Evolutionary conservation across 2,888 invertebrate species (phyloP).

Genomic region (Plagodis pulveraria): DNA sequence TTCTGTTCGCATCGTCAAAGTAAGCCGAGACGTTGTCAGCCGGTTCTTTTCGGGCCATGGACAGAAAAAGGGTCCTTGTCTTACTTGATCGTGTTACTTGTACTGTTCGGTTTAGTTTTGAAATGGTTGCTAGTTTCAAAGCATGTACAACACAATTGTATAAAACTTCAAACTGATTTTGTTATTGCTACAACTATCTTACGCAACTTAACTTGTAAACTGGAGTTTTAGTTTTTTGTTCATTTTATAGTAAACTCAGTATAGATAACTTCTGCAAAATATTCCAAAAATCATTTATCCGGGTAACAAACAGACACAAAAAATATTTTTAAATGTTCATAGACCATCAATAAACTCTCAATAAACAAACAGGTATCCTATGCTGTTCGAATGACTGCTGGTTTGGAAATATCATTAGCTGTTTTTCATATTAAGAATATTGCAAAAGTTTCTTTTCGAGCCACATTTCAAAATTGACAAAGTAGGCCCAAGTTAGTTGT

Average conservation of each 20-base stretch:
- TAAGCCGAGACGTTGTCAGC: conserved; percentile 52
- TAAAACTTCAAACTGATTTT: background rate
- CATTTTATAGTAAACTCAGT: too few species aligned
- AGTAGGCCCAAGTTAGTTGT: conserved; percentile 35
- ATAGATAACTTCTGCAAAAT: too few species aligned
- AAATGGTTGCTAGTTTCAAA: conserved; percentile 7
- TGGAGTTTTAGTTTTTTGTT: too few species aligned
- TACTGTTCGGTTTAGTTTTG: conserved; percentile 16
- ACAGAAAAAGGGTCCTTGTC: conserved; percentile 61
- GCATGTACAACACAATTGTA: conserved; percentile 6
- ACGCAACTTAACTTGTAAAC: too few species aligned
- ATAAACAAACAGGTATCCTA: too few species aligned
- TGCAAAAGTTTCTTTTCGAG: conserved; percentile 10
- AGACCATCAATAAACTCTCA: too few species aligned
- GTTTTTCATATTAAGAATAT: background rate
- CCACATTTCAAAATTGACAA: conserved; percentile 26
- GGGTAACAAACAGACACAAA: too few species aligned
- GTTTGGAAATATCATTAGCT: too few species aligned
- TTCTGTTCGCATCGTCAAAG: conserved; percentile 56
- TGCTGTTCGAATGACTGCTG: too few species aligned
- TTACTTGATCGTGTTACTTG: conserved; percentile 43
- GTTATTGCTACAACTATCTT: too few species aligned
- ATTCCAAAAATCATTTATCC: too few species aligned
- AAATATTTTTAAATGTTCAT: too few species aligned
- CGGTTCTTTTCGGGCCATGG: conserved; percentile 73